These are phyloP conservation scores for Etheostoma nigrum DNA, from an alignment of 2,797 vertebrate genomes.

Conservation along the genomic window DNA sequence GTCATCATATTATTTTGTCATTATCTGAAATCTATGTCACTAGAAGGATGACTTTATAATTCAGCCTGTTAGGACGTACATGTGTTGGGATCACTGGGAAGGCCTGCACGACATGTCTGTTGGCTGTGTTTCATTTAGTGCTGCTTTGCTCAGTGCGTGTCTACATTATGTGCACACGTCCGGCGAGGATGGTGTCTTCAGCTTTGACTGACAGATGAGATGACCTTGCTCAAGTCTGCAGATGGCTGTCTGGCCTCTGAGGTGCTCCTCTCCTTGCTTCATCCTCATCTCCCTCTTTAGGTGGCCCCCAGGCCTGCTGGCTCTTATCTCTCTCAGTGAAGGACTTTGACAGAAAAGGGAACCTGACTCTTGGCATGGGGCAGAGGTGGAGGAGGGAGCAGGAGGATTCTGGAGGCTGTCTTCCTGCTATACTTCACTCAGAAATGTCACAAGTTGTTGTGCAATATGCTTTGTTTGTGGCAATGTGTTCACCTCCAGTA, in stretches of 20 bases:
- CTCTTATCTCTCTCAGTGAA: slow-evolving; percentile 77
- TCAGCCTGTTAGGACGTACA: slow-evolving; percentile 1
- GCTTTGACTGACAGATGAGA: slow-evolving; percentile 75
- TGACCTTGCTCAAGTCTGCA: slow-evolving; percentile 71
- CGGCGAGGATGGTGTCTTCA: slow-evolving; percentile 41
- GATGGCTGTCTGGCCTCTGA: slow-evolving; percentile 75
- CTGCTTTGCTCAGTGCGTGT: slow-evolving; percentile 24
- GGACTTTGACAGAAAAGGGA: slow-evolving; percentile 82
- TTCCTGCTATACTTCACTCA: slow-evolving; percentile 47
- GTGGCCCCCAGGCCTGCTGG: slow-evolving; percentile 59
- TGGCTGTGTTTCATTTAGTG: slow-evolving; percentile 30
- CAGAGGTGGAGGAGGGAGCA: slow-evolving; percentile 66
- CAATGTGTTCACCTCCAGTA: slow-evolving; percentile 31
- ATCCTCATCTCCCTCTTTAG: slow-evolving; percentile 47
- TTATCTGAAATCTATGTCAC: slow-evolving; percentile 20
- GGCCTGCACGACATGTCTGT: slow-evolving; percentile 24
- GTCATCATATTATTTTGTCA: neutral
- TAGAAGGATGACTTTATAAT: slow-evolving; percentile 14
- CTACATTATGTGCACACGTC: slow-evolving; percentile 6
- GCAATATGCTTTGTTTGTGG: slow-evolving; percentile 61
- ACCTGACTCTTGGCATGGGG: slow-evolving; percentile 78
- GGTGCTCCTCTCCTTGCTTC: slow-evolving; percentile 63
- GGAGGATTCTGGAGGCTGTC: slow-evolving; percentile 50
- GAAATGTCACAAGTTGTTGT: slow-evolving; percentile 52
- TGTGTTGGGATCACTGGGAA: slow-evolving; percentile 12